phyloP scores from a whole-genome alignment of 2,113 vertebrate species.

The Cyanoderma ruficeps region DNA sequence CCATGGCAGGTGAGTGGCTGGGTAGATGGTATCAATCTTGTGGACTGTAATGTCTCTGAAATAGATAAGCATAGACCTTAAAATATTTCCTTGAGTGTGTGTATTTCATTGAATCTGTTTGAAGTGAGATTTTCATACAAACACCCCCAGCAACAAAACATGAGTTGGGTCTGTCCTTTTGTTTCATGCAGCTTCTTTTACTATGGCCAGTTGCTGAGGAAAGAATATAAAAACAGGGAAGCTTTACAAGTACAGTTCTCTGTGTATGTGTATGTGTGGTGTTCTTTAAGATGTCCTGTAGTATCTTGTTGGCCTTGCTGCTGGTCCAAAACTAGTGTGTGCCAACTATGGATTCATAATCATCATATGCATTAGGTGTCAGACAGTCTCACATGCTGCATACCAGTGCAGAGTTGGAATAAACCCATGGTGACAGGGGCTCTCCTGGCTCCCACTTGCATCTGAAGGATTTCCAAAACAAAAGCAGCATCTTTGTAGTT shows the following conservation, averaged over 20 bases:
- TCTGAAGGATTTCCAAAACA: not conserved
- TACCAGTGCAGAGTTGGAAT: not conserved
- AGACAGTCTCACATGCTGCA: rapidly evolving
- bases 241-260: not conserved
- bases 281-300: not conserved
- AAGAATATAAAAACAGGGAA: not conserved
- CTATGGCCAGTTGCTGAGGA: not conserved
- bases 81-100: not conserved
- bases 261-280: not conserved
- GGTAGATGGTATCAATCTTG: not conserved
- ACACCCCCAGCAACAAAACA: not conserved
- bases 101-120: not conserved
- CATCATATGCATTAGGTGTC: rapidly evolving
- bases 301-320: not conserved
- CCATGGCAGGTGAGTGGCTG: slow-evolving; percentile 79
- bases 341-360: not conserved
- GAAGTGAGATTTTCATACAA: not conserved
- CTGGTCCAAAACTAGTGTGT: not conserved
- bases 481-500: not conserved
- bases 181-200: not conserved
- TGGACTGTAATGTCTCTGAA: not conserved
- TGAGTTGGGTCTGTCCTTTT: not conserved
- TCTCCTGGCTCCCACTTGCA: not conserved
- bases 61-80: not conserved
- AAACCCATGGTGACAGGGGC: not conserved